A percentile compares a stretch with the other conserved stretches of the same genome.
phyloP scores from a whole-genome alignment of 2,888 invertebrate species.

The Urechis unicinctus region DNA sequence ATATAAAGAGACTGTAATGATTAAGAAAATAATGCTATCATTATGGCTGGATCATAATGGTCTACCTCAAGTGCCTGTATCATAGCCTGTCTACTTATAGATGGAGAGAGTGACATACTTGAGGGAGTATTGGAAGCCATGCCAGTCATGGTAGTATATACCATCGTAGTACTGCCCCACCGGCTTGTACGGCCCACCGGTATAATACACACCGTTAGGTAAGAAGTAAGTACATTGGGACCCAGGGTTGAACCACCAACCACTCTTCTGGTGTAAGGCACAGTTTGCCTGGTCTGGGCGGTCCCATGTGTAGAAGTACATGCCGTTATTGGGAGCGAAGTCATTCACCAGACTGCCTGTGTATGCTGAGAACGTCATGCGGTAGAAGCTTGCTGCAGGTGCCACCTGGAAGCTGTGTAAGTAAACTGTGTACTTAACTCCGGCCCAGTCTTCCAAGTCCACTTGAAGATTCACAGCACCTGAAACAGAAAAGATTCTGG shows the following conservation, averaged over 20 bases:
- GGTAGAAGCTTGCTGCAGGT: background rate
- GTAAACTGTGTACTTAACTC: background rate
- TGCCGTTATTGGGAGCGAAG: conserved; percentile 26
- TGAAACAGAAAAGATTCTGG: too few species aligned
- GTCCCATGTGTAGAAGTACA: conserved; percentile 29
- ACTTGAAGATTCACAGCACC: background rate
- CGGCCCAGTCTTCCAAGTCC: background rate
- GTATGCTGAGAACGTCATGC: background rate
- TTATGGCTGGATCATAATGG: too few species aligned
- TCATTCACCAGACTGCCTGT: conserved; percentile 27
- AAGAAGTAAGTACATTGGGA: conserved; percentile 24
- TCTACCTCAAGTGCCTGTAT: too few species aligned
- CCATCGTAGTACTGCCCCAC: conserved; percentile 28
- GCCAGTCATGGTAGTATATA: conserved; percentile 36
- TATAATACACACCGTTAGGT: conserved; percentile 35
- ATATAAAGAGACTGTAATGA: too few species aligned
- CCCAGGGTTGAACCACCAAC: conserved; percentile 38
- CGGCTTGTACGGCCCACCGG: conserved; percentile 30
- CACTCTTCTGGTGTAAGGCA: conserved; percentile 28
- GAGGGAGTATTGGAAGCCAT: conserved; percentile 32
- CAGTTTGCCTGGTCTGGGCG: conserved; percentile 26
- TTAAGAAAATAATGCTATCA: too few species aligned
- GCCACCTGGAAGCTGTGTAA: background rate
- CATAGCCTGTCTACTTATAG: background rate
- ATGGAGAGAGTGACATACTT: conserved; percentile 29